phyloP scores from a whole-genome alignment of 2,113 vertebrate genomes.

The Brachyhypopomus occidentalis region DNA sequence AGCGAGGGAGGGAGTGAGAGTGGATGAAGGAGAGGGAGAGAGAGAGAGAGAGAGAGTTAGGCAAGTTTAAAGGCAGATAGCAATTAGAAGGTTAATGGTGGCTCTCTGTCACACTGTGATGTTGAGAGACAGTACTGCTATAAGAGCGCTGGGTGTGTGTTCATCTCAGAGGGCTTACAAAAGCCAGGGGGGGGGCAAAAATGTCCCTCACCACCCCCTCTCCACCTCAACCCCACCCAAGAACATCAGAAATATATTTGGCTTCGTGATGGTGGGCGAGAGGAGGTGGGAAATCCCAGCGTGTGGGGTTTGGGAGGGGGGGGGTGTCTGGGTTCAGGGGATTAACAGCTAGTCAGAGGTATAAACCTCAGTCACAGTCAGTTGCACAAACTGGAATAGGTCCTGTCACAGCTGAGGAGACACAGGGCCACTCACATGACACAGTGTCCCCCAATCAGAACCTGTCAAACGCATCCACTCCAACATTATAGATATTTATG shows the following conservation, averaged over 20 bases:
- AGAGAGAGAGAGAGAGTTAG: slow-evolving; percentile 4
- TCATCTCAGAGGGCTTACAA: slow-evolving; percentile 15
- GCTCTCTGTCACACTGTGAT: slow-evolving; percentile 15
- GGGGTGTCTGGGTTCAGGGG: slow-evolving; percentile 26
- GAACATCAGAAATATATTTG: background rate
- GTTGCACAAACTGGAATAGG: too few relatives aligned
- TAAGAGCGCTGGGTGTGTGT: background rate
- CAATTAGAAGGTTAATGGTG: slow-evolving; percentile 26
- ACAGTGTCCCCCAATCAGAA: slow-evolving; percentile 25
- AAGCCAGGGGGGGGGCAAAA: background rate
- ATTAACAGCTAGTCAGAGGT: slow-evolving; percentile 39
- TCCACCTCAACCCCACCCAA: background rate
- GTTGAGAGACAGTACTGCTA: slow-evolving; percentile 18
- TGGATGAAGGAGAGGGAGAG: background rate
- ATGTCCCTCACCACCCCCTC: background rate
- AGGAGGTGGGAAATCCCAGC: background rate
- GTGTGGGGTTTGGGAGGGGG: background rate
- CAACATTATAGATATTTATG: slow-evolving; percentile 43
- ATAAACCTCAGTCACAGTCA: background rate
- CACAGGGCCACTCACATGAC: slow-evolving; percentile 30
- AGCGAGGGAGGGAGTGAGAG: too few relatives aligned
- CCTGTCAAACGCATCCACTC: slow-evolving; percentile 38
- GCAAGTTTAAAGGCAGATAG: slow-evolving; percentile 11
- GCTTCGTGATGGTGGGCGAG: slow-evolving; percentile 2
- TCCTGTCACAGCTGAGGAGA: background rate